Evolutionary conservation across 2,888 invertebrate genomes (phyloP).

Genomic region (Apotomis betuletana): DNA sequence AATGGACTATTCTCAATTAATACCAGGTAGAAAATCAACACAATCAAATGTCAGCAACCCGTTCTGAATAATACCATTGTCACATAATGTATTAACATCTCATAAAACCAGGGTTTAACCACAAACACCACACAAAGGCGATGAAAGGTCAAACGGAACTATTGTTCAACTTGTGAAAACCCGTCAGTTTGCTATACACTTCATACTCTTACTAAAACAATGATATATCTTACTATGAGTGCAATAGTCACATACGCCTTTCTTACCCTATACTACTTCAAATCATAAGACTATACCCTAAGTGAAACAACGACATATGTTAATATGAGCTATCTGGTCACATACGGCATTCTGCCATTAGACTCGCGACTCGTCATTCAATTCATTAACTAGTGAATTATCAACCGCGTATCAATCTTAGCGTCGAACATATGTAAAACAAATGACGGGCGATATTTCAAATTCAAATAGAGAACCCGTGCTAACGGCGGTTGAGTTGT

Average conservation of each 20-base stretch:
- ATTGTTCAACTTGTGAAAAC: slow-evolving; percentile 2
- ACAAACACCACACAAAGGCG: slow-evolving; percentile 1
- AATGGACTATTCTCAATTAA: too few relatives aligned
- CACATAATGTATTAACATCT: slow-evolving; percentile 3
- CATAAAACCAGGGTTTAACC: background rate
- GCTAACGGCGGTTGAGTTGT: background rate
- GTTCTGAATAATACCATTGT: background rate
- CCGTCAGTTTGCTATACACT: background rate
- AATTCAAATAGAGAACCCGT: background rate
- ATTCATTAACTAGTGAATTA: slow-evolving; percentile 3
- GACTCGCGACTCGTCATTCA: background rate
- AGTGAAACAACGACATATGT: background rate
- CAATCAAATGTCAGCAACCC: background rate
- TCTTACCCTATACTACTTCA: background rate
- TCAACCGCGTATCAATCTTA: background rate
- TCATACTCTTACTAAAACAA: background rate
- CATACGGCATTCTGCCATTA: background rate
- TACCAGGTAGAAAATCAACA: background rate
- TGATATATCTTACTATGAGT: background rate
- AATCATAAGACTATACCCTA: too few relatives aligned
- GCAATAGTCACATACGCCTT: background rate
- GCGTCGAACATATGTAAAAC: slow-evolving; percentile 9
- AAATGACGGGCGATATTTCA: slow-evolving; percentile 8
- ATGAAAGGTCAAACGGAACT: background rate
- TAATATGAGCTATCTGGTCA: background rate